Conservation (phyloP, 2,888 invertebrate genomes). For the Caenorhabditis doughertyi region DNA sequence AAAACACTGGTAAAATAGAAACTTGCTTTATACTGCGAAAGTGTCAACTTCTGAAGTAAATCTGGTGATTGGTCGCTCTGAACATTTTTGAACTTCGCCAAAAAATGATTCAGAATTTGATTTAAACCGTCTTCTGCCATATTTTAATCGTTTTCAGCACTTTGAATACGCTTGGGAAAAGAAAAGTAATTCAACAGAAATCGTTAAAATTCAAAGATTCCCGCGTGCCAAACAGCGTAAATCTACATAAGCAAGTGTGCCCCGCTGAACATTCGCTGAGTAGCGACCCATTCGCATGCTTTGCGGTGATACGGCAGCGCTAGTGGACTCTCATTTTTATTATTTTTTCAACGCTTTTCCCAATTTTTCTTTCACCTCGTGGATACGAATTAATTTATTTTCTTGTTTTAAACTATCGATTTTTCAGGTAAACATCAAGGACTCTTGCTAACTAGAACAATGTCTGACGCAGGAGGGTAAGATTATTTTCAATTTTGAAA, state of each 20-base stretch:
- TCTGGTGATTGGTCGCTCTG: constrained; percentile 32
- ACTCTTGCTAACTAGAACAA: constrained; percentile 67
- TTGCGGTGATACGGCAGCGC: background rate
- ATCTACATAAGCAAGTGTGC: constrained; percentile 50
- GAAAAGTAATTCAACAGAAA: background rate
- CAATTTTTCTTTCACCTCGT: background rate
- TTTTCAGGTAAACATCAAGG: constrained; percentile 71
- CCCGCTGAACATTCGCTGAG: constrained; percentile 41
- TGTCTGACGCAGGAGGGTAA: constrained; percentile 75
- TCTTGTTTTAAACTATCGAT: background rate
- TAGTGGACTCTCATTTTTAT: constrained; percentile 13
- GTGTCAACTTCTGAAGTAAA: constrained; percentile 45
- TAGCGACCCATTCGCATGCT: constrained; percentile 24
- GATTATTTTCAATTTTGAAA: constrained; percentile 6
- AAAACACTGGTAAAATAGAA: too few species aligned
- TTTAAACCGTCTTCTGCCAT: constrained; percentile 28
- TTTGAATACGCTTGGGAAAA: background rate
- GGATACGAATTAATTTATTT: background rate
- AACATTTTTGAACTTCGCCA: constrained; percentile 22
- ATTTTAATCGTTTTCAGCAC: background rate
- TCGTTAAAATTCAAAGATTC: constrained; percentile 40
- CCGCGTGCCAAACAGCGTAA: constrained; percentile 40
- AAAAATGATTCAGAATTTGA: constrained; percentile 17
- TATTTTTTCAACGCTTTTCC: constrained; percentile 21
- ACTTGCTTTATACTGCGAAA: constrained; percentile 48